phyloP scores from a whole-genome alignment of 2,113 vertebrate genomes.

The Siniperca chuatsi region DNA sequence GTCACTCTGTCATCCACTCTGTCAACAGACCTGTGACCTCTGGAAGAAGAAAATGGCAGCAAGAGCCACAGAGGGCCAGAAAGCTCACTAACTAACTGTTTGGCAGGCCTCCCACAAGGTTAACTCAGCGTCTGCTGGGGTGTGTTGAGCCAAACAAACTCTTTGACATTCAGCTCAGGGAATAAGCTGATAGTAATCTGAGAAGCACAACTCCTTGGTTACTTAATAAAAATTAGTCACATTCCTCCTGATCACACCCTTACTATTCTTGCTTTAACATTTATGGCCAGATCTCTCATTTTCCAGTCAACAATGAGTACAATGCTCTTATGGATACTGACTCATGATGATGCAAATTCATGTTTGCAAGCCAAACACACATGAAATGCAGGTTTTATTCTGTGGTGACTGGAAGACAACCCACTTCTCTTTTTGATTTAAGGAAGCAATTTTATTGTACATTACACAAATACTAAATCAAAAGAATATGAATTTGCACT shows the following conservation, averaged over 20 bases:
- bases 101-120: not conserved
- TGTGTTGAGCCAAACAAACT: not conserved
- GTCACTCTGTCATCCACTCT: constrained; percentile 25
- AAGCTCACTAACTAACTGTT: not conserved
- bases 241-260: constrained; percentile 17
- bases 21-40: constrained; percentile 19
- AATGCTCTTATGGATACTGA: not conserved
- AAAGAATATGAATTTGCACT: not conserved
- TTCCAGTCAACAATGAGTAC: not conserved
- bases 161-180: constrained; percentile 2
- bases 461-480: not conserved
- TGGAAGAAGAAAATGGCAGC: not conserved
- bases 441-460: constrained; percentile 49
- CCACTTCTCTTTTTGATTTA: constrained; percentile 25
- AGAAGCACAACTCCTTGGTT: not conserved
- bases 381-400: not conserved
- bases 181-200: not conserved
- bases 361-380: not conserved
- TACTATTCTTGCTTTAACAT: not conserved
- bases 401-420: not conserved
- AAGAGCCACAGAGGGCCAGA: not conserved
- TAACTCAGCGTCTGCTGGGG: not conserved
- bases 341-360: not conserved
- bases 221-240: not conserved
- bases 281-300: not conserved